Conservation (phyloP, 2,797 vertebrate species). For the Premnoplex brunnescens region DNA sequence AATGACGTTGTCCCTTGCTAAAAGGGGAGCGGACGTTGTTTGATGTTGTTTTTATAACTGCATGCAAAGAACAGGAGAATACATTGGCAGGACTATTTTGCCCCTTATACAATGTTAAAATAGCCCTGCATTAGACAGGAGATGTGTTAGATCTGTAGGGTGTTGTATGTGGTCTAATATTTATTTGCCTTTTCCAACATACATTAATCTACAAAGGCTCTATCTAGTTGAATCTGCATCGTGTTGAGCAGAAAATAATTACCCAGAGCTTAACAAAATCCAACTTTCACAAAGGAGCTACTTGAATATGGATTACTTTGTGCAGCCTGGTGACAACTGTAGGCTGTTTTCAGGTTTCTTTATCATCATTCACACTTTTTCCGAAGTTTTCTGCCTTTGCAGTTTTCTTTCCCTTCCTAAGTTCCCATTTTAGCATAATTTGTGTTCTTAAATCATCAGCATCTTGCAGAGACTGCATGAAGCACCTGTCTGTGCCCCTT, state of each 20-base stretch:
- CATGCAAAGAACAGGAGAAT: background rate
- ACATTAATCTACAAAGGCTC: conserved; percentile 7
- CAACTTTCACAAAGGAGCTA: background rate
- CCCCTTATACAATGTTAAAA: background rate
- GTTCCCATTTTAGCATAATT: background rate
- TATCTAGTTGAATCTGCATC: conserved; percentile 16
- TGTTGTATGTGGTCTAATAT: background rate
- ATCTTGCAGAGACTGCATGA: background rate
- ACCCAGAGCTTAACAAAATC: conserved; percentile 26
- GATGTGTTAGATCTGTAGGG: background rate
- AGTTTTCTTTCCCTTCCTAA: background rate
- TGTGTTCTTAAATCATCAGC: background rate
- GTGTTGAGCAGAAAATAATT: conserved; percentile 52
- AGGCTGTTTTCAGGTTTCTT: conserved; percentile 33
- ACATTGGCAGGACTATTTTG: background rate
- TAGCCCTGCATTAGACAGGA: background rate
- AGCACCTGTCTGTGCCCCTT: background rate
- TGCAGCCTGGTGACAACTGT: conserved; percentile 20
- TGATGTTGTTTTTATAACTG: background rate
- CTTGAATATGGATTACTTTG: conserved; percentile 44
- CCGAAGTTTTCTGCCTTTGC: background rate
- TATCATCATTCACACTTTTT: background rate
- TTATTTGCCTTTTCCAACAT: conserved; percentile 15
- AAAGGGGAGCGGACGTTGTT: background rate
- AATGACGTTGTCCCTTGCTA: background rate